A percentile compares a stretch with the other conserved stretches of the same genome.
Conservation (phyloP, 2,113 vertebrate species). For the Tetraodon nigroviridis region DNA sequence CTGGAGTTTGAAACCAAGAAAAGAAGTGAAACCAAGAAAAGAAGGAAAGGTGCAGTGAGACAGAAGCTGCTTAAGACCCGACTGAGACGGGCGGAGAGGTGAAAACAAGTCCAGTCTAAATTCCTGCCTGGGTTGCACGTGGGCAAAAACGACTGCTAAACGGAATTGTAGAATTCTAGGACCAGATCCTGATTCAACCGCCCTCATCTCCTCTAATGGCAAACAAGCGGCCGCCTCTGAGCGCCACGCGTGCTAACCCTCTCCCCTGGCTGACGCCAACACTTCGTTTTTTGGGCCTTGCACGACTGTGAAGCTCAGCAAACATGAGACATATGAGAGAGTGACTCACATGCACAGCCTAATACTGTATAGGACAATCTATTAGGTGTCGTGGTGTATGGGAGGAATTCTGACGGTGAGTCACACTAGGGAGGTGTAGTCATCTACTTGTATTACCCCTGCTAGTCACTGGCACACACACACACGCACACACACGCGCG, state of each 20-base stretch:
- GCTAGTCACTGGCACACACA: constrained; percentile 14
- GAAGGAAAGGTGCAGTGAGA: not conserved
- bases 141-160: too few species aligned
- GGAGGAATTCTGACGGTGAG: constrained; percentile 61
- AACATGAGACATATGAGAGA: not conserved
- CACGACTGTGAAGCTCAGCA: not conserved
- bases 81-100: not conserved
- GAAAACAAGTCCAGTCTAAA: constrained; percentile 9
- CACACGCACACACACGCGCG: not conserved
- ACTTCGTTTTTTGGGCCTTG: constrained; percentile 44
- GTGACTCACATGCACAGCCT: constrained; percentile 19
- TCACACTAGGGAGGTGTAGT: constrained; percentile 63
- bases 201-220: constrained; percentile 68
- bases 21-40: too few species aligned
- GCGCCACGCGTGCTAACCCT: constrained; percentile 42
- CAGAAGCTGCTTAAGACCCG: not conserved
- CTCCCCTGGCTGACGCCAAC: constrained; percentile 45
- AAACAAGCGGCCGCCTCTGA: constrained; percentile 44
- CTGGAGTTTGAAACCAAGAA: too few species aligned
- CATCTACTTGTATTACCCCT: constrained; percentile 60
- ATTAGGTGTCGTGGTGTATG: too few species aligned
- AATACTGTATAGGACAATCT: too few species aligned
- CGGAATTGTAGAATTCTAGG: too few species aligned
- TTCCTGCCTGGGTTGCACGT: too few species aligned
- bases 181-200: constrained; percentile 62